phyloP scores from a whole-genome alignment of 2,113 vertebrate species.

The Condylura cristata region DNA sequence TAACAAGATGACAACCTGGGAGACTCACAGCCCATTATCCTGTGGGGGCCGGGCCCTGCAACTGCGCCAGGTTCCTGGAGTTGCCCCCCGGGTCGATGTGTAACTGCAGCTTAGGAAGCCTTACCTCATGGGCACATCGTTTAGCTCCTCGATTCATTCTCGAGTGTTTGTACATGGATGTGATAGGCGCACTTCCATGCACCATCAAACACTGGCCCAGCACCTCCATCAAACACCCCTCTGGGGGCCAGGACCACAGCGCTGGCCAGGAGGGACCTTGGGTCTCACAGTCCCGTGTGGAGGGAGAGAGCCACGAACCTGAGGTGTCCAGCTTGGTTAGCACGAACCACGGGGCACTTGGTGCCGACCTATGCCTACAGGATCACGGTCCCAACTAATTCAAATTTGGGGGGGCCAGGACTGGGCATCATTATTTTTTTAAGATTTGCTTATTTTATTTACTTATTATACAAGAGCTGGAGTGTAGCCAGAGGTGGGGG shows the following conservation, averaged over 20 bases:
- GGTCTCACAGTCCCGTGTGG: background rate
- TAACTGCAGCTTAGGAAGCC: constrained; percentile 76
- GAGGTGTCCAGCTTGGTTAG: background rate
- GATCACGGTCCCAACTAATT: rapidly evolving
- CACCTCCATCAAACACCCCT: background rate
- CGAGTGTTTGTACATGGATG: background rate
- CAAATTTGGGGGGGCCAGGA: background rate
- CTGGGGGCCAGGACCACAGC: background rate
- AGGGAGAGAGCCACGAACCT: background rate
- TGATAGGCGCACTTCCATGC: background rate
- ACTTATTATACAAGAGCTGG: too few species aligned
- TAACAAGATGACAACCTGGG: constrained; percentile 77
- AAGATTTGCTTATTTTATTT: too few species aligned
- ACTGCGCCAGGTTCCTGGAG: constrained; percentile 72
- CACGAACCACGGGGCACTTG: rapidly evolving
- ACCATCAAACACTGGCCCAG: background rate
- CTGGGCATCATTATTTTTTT: background rate
- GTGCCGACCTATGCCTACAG: too few species aligned
- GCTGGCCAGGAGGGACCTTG: rapidly evolving
- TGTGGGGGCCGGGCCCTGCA: constrained; percentile 74
- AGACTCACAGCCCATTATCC: constrained; percentile 77
- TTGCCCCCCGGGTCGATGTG: constrained; percentile 77
- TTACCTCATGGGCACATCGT: constrained; percentile 76
- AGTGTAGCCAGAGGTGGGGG: too few species aligned
- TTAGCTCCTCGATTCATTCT: constrained; percentile 48